A percentile compares a stretch with the other conserved stretches of the same genome.
phyloP scores from a whole-genome alignment of 2,888 invertebrate genomes.

The Tethea ocularis region DNA sequence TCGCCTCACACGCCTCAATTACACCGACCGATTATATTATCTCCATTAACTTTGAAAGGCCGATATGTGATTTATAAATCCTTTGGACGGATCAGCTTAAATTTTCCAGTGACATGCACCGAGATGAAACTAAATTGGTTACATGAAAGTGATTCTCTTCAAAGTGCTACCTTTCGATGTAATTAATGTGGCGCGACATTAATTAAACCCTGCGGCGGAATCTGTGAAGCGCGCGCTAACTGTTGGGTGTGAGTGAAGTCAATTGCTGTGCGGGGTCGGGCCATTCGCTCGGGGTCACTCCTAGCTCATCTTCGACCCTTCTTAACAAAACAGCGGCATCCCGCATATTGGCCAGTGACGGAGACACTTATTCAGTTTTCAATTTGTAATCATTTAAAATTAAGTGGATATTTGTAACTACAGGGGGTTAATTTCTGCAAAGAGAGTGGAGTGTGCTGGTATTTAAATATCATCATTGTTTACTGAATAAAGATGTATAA shows the following conservation, averaged over 20 bases:
- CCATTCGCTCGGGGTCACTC: slow-evolving; percentile 46
- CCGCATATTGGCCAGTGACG: slow-evolving; percentile 59
- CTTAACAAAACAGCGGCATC: slow-evolving; percentile 68
- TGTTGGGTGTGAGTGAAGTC: slow-evolving; percentile 48
- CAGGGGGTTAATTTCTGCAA: slow-evolving; percentile 38
- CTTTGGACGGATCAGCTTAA: neutral
- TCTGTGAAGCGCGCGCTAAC: slow-evolving; percentile 45
- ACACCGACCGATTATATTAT: slow-evolving; percentile 54
- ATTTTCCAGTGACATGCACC: neutral
- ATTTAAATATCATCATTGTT: no score
- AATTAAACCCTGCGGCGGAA: slow-evolving; percentile 60
- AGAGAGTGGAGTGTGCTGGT: neutral
- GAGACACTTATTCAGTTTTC: slow-evolving; percentile 59
- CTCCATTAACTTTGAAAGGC: slow-evolving; percentile 17
- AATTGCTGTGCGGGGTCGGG: slow-evolving; percentile 43
- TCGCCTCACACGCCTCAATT: slow-evolving; percentile 57
- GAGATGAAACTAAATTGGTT: slow-evolving; percentile 15
- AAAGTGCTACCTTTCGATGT: slow-evolving; percentile 30
- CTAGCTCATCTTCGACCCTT: slow-evolving; percentile 59
- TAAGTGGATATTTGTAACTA: slow-evolving; percentile 54
- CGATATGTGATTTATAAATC: neutral
- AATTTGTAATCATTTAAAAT: slow-evolving; percentile 58
- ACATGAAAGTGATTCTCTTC: slow-evolving; percentile 19
- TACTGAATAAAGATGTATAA: no score
- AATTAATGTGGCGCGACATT: slow-evolving; percentile 54